A percentile compares a stretch with the other conserved stretches of the same genome.
phyloP scores from a whole-genome alignment of 2,113 vertebrate species.

The Dendropsophus ebraccatus region DNA sequence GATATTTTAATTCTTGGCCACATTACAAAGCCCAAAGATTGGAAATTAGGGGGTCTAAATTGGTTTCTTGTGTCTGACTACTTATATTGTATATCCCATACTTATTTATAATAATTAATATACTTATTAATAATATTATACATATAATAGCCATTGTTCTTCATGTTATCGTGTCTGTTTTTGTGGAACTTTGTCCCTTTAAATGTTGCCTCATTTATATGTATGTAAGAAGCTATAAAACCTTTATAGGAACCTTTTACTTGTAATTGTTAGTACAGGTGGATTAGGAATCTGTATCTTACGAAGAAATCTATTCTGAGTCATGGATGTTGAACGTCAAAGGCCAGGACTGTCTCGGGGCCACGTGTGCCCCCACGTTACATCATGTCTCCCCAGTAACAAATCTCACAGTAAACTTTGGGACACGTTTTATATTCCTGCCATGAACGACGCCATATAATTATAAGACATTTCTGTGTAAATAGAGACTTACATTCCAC shows the following conservation, averaged over 20 bases:
- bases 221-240: background rate
- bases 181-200: background rate
- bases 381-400: constrained; percentile 6
- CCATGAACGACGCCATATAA: constrained; percentile 3
- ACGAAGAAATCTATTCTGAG: background rate
- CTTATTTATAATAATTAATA: no score
- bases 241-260: background rate
- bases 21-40: no score
- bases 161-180: background rate
- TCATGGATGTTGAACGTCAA: constrained; percentile 1
- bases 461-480: background rate
- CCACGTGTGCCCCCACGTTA: background rate
- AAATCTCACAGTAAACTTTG: background rate
- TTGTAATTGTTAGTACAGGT: constrained; percentile 6
- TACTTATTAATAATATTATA: no score
- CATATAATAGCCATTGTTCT: background rate
- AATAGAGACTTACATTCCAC: no score
- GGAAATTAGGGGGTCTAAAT: no score
- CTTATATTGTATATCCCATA: no score
- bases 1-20: no score
- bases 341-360: background rate
- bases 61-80: no score
- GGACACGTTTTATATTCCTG: background rate
- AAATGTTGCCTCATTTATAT: background rate
- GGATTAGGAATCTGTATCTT: background rate